A percentile compares a stretch with the other conserved stretches of the same genome.
Evolutionary conservation across 2,888 invertebrate genomes (phyloP).

Genomic region (Heliconius sara): DNA sequence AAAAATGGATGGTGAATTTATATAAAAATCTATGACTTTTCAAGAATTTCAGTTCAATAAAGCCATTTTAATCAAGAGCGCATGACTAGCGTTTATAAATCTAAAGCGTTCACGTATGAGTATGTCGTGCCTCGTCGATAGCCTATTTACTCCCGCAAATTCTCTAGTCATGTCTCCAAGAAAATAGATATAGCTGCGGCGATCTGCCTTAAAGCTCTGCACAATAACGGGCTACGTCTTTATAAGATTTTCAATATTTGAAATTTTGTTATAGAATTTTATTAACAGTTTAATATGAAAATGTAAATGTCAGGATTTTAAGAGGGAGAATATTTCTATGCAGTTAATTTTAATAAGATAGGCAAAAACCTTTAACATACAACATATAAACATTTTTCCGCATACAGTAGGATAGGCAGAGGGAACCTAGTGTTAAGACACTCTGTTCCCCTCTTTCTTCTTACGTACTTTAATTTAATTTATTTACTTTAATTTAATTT

Average conservation of each 20-base stretch:
- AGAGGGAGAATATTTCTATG: too few species aligned
- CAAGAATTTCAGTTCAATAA: slow-evolving; percentile 9
- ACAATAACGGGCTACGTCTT: background rate
- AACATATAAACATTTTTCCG: too few species aligned
- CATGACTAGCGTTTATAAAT: slow-evolving; percentile 21
- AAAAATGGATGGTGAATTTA: background rate
- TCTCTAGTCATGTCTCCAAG: slow-evolving; percentile 5
- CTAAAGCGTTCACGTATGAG: slow-evolving; percentile 14
- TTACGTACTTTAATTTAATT: too few species aligned
- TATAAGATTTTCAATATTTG: background rate
- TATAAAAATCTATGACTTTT: background rate
- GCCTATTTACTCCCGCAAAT: slow-evolving; percentile 1
- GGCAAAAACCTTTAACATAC: too few species aligned
- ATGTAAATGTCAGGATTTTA: background rate
- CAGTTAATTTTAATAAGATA: too few species aligned
- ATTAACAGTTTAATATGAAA: background rate
- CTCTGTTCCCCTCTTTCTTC: too few species aligned
- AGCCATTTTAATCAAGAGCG: slow-evolving; percentile 11
- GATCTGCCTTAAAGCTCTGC: background rate
- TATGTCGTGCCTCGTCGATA: slow-evolving; percentile 6
- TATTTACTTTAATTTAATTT: too few species aligned
- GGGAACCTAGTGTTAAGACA: too few species aligned
- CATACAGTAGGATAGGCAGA: too few species aligned
- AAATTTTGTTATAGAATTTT: background rate
- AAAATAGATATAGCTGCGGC: background rate